Base-by-base conservation (phyloP, 2,888 invertebrate species). In the Thereva nobilitata region DNA sequence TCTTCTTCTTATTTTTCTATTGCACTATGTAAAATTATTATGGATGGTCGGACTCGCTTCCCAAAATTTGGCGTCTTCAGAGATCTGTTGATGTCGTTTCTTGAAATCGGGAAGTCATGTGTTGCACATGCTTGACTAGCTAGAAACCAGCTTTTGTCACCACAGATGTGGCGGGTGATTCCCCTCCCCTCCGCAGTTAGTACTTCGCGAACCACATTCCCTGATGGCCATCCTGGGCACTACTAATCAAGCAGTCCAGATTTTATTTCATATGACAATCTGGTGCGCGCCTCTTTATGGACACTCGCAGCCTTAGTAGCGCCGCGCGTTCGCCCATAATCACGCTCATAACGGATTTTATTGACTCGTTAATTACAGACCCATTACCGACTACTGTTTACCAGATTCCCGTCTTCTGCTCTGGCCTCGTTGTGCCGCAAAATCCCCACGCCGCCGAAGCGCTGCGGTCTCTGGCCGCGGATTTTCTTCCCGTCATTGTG, bases 301-400 rank as follows among this genome's bases (percentile, higher is more conserved):
- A 9, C 9, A 9, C 44, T 55, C 35, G 40, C 50, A 23, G 8
- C 23, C 4, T 49, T 41, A 12, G 23, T 42, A 9, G 35, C 6
- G 40, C n/a, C 12, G 40, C 9, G 9, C 9, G 37, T 41, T 38
- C 38, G 40, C n/a, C 50, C 34, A 8, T 34, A 35, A 50, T 7
- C 9, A 12, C 54, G 35, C 23, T 56, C 38, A 35, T 54, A 44
- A 68, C 66, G 66, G 71, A 71, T 71, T 72, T 72, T 72, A 71
- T 71, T 70, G 70, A 69, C 70, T 72, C 71, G 72, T 72, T 72
- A 71, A 72, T 72, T 72, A 71, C 71, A 67, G 71, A 72, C 70
- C 70, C 71, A 71, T 72, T 72, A 72, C 70, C 69, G 64, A 61
- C 42, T 55, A 49, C 55, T 45, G 23, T 54, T 45, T 10, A 12